These are phyloP conservation scores for Avahi laniger DNA, from an alignment of 2,797 vertebrate species.

Conservation along the genomic window DNA sequence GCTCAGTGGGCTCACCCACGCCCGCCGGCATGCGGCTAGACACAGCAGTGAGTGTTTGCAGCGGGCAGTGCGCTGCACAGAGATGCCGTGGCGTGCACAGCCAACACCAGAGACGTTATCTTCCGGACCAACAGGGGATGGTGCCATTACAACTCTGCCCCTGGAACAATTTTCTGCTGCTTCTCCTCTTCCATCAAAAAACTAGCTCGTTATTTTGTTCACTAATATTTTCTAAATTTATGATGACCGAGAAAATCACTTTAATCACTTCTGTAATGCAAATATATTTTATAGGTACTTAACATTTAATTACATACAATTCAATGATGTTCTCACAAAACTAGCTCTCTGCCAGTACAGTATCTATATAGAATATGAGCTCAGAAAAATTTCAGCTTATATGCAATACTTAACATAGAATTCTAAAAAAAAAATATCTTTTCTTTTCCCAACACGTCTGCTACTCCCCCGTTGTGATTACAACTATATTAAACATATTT, in stretches of 20 bases:
- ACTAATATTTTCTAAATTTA: conserved; percentile 24
- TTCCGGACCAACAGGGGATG: not conserved
- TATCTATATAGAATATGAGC: not conserved
- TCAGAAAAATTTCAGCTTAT: not conserved
- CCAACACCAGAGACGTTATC: not conserved
- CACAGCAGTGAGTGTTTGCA: not conserved
- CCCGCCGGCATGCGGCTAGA: not conserved
- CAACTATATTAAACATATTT: conserved; percentile 38
- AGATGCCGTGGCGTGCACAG: not conserved
- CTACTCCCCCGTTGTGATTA: conserved; percentile 52
- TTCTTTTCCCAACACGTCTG: conserved; percentile 42
- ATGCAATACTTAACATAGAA: not conserved
- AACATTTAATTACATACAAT: conserved; percentile 47
- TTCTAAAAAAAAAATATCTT: not conserved
- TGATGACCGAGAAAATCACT: conserved; percentile 14
- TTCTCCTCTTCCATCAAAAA: not conserved
- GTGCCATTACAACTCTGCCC: not conserved
- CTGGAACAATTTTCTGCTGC: not conserved
- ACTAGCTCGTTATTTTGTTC: conserved; percentile 7
- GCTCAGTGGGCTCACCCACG: rapidly evolving
- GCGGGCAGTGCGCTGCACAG: not conserved
- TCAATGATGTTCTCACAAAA: conserved; percentile 16
- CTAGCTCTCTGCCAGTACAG: not conserved
- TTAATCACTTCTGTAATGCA: conserved; percentile 33
- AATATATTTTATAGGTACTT: conserved; percentile 21